phyloP scores from a whole-genome alignment of 2,888 invertebrate genomes.

The Notodonta dromedarius region DNA sequence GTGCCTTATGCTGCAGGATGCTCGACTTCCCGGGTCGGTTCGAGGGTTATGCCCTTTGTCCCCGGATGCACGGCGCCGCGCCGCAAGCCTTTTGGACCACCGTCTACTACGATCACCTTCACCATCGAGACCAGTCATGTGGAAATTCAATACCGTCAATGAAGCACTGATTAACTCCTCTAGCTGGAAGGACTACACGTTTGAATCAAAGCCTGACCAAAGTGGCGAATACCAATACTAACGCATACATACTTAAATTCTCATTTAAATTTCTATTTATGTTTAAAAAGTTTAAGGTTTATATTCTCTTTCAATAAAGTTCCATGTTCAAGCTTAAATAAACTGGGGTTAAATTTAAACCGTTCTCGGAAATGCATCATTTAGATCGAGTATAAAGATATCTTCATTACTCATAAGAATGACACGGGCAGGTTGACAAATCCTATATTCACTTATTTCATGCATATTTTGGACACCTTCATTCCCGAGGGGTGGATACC shows the following conservation, averaged over 20 bases:
- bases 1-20: slow-evolving; percentile 41
- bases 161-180: slow-evolving; percentile 68
- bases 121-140: slow-evolving; percentile 48
- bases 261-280: neutral
- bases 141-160: slow-evolving; percentile 77
- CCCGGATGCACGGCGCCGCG: slow-evolving; percentile 62
- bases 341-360: neutral
- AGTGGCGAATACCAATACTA: slow-evolving; percentile 36
- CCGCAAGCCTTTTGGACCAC: slow-evolving; percentile 63
- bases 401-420: slow-evolving; percentile 19
- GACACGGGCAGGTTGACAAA: slow-evolving; percentile 11
- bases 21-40: slow-evolving; percentile 43
- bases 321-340: neutral
- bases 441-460: slow-evolving; percentile 10
- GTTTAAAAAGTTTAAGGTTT: slow-evolving; percentile 18
- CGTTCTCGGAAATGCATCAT: slow-evolving; percentile 1
- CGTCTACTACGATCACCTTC: slow-evolving; percentile 55
- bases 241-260: slow-evolving; percentile 1
- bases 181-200: slow-evolving; percentile 67
- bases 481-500: slow-evolving; percentile 54
- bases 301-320: slow-evolving; percentile 28
- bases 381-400: neutral
- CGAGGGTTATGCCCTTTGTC: slow-evolving; percentile 63
- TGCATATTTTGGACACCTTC: slow-evolving; percentile 51
- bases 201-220: slow-evolving; percentile 49